Evolutionary conservation across 2,113 vertebrate species (phyloP).

Genomic region (Diphyllodes magnificus): DNA sequence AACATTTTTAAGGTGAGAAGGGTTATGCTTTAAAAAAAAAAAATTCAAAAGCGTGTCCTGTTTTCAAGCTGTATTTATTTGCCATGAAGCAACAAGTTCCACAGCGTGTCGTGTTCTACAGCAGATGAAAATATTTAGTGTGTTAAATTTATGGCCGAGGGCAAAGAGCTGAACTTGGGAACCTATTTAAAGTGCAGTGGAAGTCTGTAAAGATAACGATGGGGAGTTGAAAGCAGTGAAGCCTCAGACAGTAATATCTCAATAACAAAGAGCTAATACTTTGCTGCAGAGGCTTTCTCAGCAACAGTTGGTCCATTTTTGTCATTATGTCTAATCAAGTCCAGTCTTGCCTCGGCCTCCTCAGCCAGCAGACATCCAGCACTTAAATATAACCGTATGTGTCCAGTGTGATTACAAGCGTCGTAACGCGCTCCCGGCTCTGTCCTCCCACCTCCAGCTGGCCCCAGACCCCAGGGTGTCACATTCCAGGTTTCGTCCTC

Average conservation of each 20-base stretch:
- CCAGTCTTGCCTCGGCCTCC: slow-evolving; percentile 59
- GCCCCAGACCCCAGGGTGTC: neutral
- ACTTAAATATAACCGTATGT: slow-evolving; percentile 64
- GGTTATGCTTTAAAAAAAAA: neutral
- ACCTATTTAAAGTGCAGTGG: slow-evolving; percentile 57
- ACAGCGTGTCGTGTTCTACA: neutral
- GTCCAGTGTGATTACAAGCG: neutral
- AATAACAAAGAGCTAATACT: slow-evolving; percentile 45
- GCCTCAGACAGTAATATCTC: slow-evolving; percentile 51
- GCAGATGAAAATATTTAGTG: slow-evolving; percentile 63
- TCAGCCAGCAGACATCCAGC: slow-evolving; percentile 52
- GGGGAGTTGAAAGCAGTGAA: slow-evolving; percentile 52
- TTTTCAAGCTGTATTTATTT: slow-evolving; percentile 9
- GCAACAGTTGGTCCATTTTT: slow-evolving; percentile 64
- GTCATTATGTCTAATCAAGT: slow-evolving; percentile 63
- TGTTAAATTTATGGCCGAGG: slow-evolving; percentile 46
- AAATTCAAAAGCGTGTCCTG: neutral
- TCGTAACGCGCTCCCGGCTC: neutral
- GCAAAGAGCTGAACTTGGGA: slow-evolving; percentile 60
- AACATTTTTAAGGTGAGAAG: neutral
- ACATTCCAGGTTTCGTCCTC: slow-evolving; percentile 40
- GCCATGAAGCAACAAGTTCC: slow-evolving; percentile 16
- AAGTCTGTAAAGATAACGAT: slow-evolving; percentile 63
- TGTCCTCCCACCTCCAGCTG: slow-evolving; percentile 45
- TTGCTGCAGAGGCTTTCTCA: slow-evolving; percentile 43